These are phyloP conservation scores for Sinocyclocheilus anshuiensis DNA, from an alignment of 2,113 vertebrate genomes.

Conservation along the genomic window DNA sequence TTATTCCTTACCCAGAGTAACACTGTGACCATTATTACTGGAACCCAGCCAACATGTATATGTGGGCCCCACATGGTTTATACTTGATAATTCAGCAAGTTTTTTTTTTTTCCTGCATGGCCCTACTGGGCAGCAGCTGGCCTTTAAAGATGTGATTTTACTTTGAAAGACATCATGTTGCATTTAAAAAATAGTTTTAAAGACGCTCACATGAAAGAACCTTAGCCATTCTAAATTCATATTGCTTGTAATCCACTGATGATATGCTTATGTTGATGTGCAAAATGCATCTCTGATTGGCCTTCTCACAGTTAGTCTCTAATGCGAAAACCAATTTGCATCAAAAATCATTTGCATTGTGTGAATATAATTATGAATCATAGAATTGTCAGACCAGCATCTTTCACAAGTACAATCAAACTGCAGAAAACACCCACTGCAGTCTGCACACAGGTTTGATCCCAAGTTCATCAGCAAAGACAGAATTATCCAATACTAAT, in stretches of 20 bases:
- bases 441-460: constrained; percentile 3
- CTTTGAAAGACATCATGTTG: neutral
- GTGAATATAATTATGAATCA: constrained; percentile 36
- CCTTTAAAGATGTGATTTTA: constrained; percentile 1
- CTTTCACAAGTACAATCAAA: constrained; percentile 36
- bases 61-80: no score
- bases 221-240: neutral
- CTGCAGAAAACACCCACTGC: constrained; percentile 31
- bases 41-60: no score
- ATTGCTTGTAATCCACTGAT: constrained; percentile 22
- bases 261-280: constrained; percentile 34
- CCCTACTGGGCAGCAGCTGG: neutral
- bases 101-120: neutral
- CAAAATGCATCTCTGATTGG: constrained; percentile 30
- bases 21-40: constrained; percentile 58
- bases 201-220: constrained; percentile 2
- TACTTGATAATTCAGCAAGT: constrained; percentile 63
- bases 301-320: constrained; percentile 32
- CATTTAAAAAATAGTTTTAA: neutral
- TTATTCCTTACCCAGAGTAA: constrained; percentile 62
- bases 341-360: constrained; percentile 41
- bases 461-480: neutral
- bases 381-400: constrained; percentile 29
- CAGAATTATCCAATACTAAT: constrained; percentile 20
- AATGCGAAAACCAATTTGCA: constrained; percentile 45